Evolutionary conservation across 2,888 invertebrate species (phyloP).

Genomic region (Epiblema foenella): DNA sequence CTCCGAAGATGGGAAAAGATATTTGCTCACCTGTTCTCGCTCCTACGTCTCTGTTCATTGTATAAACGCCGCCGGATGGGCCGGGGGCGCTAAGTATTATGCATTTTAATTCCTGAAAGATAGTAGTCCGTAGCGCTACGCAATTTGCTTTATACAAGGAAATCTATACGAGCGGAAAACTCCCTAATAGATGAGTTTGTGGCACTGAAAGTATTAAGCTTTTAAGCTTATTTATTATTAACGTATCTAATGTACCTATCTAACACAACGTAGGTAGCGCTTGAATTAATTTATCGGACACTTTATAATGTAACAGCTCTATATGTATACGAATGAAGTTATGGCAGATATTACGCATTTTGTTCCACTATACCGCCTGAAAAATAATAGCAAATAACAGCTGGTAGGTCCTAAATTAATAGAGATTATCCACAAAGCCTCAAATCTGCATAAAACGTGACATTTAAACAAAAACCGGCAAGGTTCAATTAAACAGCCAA

Average conservation of each 20-base stretch:
- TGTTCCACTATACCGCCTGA: neutral
- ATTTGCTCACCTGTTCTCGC: conserved; percentile 61
- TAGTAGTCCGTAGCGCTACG: too few species aligned
- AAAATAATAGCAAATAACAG: too few species aligned
- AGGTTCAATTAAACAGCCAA: conserved; percentile 15
- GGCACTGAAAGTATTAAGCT: too few species aligned
- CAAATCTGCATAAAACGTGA: neutral
- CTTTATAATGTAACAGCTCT: neutral
- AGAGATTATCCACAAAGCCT: neutral
- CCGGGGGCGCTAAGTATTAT: conserved; percentile 6
- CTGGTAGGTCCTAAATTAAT: neutral
- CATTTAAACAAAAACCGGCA: neutral
- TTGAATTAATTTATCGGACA: too few species aligned
- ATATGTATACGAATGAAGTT: neutral
- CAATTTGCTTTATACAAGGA: too few species aligned
- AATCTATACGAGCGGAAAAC: too few species aligned
- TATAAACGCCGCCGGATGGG: conserved; percentile 44
- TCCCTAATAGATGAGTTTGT: too few species aligned
- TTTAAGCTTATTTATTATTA: neutral
- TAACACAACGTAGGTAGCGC: neutral
- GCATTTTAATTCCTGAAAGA: neutral
- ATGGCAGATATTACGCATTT: neutral
- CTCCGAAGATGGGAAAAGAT: conserved; percentile 58
- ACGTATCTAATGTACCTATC: too few species aligned
- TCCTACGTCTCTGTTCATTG: conserved; percentile 53